These are phyloP conservation scores for Exaiptasia diaphana DNA, from an alignment of 64 coral and sea anemone species.

Conservation along the genomic window DNA sequence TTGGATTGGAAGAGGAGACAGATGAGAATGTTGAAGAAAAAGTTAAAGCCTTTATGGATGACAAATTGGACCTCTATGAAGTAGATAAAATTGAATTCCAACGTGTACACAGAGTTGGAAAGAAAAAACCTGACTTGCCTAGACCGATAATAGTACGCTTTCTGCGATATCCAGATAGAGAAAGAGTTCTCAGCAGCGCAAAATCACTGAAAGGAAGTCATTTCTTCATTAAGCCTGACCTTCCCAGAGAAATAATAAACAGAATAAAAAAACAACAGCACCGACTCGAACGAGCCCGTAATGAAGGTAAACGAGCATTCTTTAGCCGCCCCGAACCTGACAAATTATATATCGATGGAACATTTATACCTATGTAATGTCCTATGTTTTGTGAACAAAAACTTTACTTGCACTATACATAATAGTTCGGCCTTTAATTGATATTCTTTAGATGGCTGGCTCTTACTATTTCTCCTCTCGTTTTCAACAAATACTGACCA, in stretches of 20 bases:
- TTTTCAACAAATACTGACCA: too few relatives aligned
- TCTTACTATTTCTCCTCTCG: too few relatives aligned
- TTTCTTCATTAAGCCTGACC: conserved; percentile 11
- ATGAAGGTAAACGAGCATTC: conserved; percentile 30
- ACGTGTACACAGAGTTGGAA: neutral
- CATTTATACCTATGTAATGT: too few relatives aligned
- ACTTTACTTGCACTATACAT: too few relatives aligned
- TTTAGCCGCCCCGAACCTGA: conserved; percentile 42
- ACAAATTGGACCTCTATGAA: too few relatives aligned
- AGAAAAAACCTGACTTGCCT: too few relatives aligned
- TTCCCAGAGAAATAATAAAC: conserved; percentile 25
- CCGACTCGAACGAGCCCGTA: conserved; percentile 12
- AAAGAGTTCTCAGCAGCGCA: conserved; percentile 3
- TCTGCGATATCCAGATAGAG: conserved; percentile 37
- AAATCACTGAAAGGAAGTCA: neutral
- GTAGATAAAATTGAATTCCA: neutral
- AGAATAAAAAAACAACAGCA: conserved; percentile 28
- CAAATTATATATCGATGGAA: conserved; percentile 44
- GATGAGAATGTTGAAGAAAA: too few relatives aligned
- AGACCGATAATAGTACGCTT: conserved; percentile 37
- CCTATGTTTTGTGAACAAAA: too few relatives aligned
- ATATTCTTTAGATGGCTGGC: too few relatives aligned
- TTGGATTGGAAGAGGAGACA: too few relatives aligned
- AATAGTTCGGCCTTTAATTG: too few relatives aligned
- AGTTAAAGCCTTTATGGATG: too few relatives aligned